These are phyloP conservation scores for Hyperopisus bebe DNA, from an alignment of 2,113 vertebrate species.

Conservation along the genomic window DNA sequence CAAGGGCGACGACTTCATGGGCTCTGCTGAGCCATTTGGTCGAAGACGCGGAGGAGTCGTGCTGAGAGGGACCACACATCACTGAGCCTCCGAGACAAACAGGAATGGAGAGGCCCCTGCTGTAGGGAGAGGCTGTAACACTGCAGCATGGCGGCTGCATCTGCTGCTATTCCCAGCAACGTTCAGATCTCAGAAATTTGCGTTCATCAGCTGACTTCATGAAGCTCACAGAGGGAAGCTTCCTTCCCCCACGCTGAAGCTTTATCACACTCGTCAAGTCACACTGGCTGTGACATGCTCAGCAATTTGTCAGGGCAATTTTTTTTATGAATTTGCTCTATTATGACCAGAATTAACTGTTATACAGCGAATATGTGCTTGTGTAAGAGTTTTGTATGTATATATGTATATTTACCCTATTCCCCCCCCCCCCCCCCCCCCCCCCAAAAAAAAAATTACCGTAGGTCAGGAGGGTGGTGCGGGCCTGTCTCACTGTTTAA, in stretches of 20 bases:
- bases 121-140: neutral
- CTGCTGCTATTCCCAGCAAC: neutral
- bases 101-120: neutral
- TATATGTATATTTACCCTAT: neutral
- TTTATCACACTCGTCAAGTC: neutral
- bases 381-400: neutral
- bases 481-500: neutral
- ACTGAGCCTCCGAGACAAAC: neutral
- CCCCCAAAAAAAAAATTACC: neutral
- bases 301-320: neutral
- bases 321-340: neutral
- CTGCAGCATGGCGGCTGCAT: neutral
- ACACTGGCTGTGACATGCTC: neutral
- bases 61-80: neutral
- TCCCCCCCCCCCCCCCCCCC: neutral
- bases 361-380: neutral
- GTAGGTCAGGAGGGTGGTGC: neutral
- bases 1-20: conserved; percentile 19
- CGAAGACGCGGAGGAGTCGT: neutral
- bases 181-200: neutral
- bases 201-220: neutral
- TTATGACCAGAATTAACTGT: neutral
- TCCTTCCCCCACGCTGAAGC: neutral
- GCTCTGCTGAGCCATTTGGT: neutral
- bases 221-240: neutral